These are phyloP conservation scores for Acleris emargana DNA, from an alignment of 2,888 invertebrate species.

Conservation along the genomic window DNA sequence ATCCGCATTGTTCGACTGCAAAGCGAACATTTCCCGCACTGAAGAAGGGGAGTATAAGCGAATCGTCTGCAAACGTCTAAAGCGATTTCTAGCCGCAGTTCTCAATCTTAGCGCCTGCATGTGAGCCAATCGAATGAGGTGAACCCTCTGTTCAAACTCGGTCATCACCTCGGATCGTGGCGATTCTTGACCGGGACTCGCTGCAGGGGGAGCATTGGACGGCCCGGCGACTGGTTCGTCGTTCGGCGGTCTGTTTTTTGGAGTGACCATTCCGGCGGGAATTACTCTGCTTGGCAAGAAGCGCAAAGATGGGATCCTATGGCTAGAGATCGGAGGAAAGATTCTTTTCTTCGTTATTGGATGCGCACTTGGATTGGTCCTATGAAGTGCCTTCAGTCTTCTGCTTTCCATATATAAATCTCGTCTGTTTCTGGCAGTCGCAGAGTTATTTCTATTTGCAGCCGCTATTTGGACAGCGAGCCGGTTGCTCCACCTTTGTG, in stretches of 20 bases:
- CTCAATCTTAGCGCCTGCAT: conserved; percentile 70
- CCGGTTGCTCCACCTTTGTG: conserved; percentile 70
- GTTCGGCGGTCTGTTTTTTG: conserved; percentile 46
- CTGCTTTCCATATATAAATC: conserved; percentile 70
- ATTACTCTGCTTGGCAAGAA: conserved; percentile 53
- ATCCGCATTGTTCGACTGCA: conserved; percentile 55
- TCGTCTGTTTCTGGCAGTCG: conserved; percentile 67
- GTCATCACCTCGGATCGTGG: conserved; percentile 56
- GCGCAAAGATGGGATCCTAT: conserved; percentile 70
- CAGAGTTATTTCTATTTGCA: conserved; percentile 73
- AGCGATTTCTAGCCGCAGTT: conserved; percentile 69
- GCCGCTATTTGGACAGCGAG: conserved; percentile 77
- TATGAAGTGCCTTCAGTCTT: conserved; percentile 70
- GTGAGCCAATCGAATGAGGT: conserved; percentile 71
- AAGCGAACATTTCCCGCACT: conserved; percentile 71
- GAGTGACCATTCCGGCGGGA: conserved; percentile 41
- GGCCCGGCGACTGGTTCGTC: conserved; percentile 67
- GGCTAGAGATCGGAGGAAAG: conserved; percentile 64
- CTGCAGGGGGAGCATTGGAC: conserved; percentile 50
- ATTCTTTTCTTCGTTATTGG: conserved; percentile 64
- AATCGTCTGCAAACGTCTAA: conserved; percentile 71
- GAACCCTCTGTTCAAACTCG: conserved; percentile 68
- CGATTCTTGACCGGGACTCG: conserved; percentile 45
- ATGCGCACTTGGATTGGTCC: conserved; percentile 70
- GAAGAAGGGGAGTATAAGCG: conserved; percentile 74